phyloP scores from a whole-genome alignment of 2,888 invertebrate genomes.

The Eristalis arbustorum region DNA sequence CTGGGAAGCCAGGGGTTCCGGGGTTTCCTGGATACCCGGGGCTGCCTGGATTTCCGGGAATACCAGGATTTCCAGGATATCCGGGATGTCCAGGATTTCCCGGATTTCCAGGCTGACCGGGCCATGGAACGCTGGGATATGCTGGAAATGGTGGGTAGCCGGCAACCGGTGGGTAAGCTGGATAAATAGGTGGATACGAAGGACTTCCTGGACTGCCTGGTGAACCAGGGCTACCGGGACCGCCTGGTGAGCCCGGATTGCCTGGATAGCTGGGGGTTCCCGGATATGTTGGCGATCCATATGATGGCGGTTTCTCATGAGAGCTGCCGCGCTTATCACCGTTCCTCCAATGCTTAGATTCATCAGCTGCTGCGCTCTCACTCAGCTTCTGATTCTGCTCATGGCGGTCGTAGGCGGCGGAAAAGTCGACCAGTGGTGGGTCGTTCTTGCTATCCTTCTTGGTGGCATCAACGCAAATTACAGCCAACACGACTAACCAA shows the following conservation, averaged over 20 bases:
- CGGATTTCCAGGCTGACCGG: background rate
- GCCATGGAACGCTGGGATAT: background rate
- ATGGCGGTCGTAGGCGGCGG: background rate
- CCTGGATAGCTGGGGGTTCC: background rate
- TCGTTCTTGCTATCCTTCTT: background rate
- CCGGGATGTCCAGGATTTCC: background rate
- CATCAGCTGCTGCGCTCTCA: background rate
- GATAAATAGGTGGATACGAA: background rate
- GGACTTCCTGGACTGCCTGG: background rate
- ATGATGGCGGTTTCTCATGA: background rate
- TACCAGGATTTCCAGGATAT: background rate
- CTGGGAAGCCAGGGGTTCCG: background rate
- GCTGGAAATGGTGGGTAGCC: background rate
- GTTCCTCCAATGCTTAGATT: background rate
- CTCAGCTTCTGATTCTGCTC: slow-evolving; percentile 5
- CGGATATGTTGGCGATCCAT: background rate
- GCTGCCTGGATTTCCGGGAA: background rate
- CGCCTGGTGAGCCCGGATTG: background rate
- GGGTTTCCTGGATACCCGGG: background rate
- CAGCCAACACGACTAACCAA: background rate
- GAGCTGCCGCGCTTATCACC: background rate
- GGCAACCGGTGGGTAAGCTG: background rate
- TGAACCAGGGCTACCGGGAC: background rate
- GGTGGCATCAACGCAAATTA: background rate
- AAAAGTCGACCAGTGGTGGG: background rate